These are phyloP conservation scores for Fulica atra DNA, from an alignment of 2,113 vertebrate species.

Conservation along the genomic window DNA sequence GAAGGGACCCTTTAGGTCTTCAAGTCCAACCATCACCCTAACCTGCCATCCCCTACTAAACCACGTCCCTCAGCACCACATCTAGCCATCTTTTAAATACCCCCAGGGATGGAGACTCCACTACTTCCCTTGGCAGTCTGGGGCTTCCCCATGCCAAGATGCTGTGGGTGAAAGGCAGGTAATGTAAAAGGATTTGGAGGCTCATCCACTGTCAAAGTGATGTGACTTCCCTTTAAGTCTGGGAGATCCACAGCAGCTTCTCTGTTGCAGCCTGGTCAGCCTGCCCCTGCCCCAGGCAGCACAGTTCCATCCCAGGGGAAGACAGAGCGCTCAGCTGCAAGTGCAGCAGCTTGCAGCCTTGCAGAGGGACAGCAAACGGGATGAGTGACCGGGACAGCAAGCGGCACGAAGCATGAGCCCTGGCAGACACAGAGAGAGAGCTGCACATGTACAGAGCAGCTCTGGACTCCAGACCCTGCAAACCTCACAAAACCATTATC, in stretches of 20 bases:
- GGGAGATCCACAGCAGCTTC: background rate
- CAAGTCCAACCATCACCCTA: too few species aligned
- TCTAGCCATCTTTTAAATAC: too few species aligned
- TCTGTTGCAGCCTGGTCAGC: background rate
- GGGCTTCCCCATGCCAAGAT: too few species aligned
- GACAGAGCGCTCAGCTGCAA: background rate
- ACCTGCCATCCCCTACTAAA: too few species aligned
- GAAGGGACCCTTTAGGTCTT: too few species aligned
- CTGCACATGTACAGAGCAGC: background rate
- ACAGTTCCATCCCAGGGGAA: background rate
- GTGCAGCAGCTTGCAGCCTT: background rate
- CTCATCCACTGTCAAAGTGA: background rate
- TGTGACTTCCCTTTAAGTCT: background rate
- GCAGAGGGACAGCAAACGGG: background rate
- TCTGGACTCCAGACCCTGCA: background rate
- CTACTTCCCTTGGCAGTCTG: too few species aligned
- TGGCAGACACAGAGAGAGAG: background rate
- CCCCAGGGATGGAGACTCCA: too few species aligned
- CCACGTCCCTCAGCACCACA: too few species aligned
- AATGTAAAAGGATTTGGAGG: background rate
- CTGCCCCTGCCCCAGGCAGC: background rate
- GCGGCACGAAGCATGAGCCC: background rate
- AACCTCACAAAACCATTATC: background rate
- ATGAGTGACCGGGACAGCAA: rapidly evolving
- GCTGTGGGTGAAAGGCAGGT: background rate